phyloP scores from a whole-genome alignment of 1,140 invertebrate species.

The Zophobas atratus region DNA sequence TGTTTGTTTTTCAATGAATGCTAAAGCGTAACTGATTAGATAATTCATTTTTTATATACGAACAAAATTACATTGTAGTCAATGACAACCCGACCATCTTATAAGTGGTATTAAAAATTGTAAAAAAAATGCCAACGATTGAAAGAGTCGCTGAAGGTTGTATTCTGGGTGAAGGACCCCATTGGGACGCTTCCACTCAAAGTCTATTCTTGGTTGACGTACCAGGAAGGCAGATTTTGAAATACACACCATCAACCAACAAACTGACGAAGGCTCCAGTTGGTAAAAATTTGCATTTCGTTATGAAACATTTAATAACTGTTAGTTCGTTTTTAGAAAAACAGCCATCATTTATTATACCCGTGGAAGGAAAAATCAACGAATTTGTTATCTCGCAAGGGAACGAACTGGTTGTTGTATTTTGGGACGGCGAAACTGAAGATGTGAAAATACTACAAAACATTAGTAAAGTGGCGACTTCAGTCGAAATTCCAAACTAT shows the following conservation, averaged over 20 bases:
- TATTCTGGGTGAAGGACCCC: too few species aligned
- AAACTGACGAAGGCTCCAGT: constrained; percentile 51
- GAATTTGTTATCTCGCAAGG: constrained; percentile 77
- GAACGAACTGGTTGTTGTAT: constrained; percentile 73
- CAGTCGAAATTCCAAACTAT: constrained; percentile 69
- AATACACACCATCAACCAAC: constrained; percentile 54
- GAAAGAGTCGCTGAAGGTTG: too few species aligned
- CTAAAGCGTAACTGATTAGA: too few species aligned
- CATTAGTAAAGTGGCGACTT: constrained; percentile 48
- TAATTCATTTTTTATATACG: too few species aligned
- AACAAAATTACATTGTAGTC: too few species aligned
- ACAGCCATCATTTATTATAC: constrained; percentile 72
- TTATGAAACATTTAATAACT: constrained; percentile 12
- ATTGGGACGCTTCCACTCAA: constrained; percentile 76
- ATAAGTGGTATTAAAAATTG: too few species aligned
- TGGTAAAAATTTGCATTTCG: constrained; percentile 35
- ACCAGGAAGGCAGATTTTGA: constrained; percentile 68
- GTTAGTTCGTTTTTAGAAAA: constrained; percentile 69
- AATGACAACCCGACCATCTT: too few species aligned
- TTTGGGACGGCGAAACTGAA: constrained; percentile 73
- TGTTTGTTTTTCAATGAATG: too few species aligned
- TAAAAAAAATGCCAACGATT: too few species aligned
- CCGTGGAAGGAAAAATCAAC: constrained; percentile 73
- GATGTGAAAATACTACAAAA: constrained; percentile 48
- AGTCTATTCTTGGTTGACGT: constrained; percentile 79